Base-by-base conservation (phyloP, 1,140 invertebrate species). In the Leptinotarsa texana region DNA sequence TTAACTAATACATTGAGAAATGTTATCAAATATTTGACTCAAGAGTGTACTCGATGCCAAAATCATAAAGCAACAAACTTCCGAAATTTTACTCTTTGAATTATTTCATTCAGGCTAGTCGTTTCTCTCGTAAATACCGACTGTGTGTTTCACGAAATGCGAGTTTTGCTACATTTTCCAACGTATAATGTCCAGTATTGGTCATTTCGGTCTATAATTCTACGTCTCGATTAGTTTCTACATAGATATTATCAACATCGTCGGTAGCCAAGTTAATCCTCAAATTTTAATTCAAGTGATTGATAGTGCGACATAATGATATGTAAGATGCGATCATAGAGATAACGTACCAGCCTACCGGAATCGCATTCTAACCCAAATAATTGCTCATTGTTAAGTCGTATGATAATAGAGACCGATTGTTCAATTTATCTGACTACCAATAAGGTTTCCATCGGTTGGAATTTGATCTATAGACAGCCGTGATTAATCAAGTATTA, bases 371-470 rank as follows among this genome's bases (percentile, higher is more conserved):
- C 68, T 42, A 49, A 69, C 18, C 42, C 8, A 17, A 69, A 69
- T 69, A 69, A 57, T 69, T 69, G 68, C 21, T 51, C 68, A 69
- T 69, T 69, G 68, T 69, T 49, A n/a, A 18, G 33, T 49, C 42
- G 42, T 48, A 69, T 15, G 68, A 69, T 69, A 49, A 57, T 42
- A 69, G 33, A 15, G 17, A 6, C n/a, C 51, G n/a, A 57, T 2
- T 57, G 51, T n/a, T n/a, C 51, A n/a, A 17, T 57, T 65, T 27
- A 24, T 65, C 27, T 17, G 63, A 65, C 21, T 33, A 65, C 27
- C 21, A 65, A 24, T 65, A 22, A 65, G 21, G 21, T 65, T 33
- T 21, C 13, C 63, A 65, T 22, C 13, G 27, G 21, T 24, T 33
- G 21, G 13, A 22, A 22, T 65, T 33, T 65, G 63, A 65, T n/a